Evolutionary conservation across 1,140 invertebrate genomes (phyloP).

Genomic region (Liolophura sinensis): DNA sequence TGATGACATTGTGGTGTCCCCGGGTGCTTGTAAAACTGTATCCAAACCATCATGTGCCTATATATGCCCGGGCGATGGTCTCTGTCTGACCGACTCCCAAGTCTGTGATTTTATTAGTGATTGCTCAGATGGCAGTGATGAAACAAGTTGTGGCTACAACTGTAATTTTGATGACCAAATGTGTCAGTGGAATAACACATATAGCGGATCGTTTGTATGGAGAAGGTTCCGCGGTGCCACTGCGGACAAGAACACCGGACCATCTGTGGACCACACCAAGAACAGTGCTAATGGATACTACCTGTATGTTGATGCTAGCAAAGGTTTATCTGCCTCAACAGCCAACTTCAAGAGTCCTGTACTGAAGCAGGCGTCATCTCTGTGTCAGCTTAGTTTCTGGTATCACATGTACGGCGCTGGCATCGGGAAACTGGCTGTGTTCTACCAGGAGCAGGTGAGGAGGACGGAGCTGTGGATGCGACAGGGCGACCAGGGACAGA

Average conservation of each 20-base stretch:
- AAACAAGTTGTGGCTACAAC: conserved; percentile 34
- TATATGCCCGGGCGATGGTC: conserved; percentile 5
- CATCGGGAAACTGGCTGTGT: conserved; percentile 19
- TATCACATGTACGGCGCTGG: conserved; percentile 41
- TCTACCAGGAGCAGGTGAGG: conserved; percentile 3
- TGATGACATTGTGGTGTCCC: conserved; percentile 38
- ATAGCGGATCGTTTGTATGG: conserved; percentile 52
- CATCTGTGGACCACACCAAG: conserved; percentile 27
- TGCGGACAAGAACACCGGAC: conserved; percentile 12
- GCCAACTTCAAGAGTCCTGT: conserved; percentile 17
- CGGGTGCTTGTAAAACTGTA: conserved; percentile 21
- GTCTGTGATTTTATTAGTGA: conserved; percentile 49
- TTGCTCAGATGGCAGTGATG: conserved; percentile 50
- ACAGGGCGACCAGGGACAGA: conserved; percentile 10
- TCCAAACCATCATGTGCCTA: conserved; percentile 12
- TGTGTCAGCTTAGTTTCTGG: conserved; percentile 22
- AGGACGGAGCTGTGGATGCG: conserved; percentile 5
- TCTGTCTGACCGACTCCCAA: conserved; percentile 30
- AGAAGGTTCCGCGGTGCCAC: conserved; percentile 62
- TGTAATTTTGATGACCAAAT: conserved; percentile 38
- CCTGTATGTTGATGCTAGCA: conserved; percentile 15
- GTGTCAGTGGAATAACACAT: conserved; percentile 21
- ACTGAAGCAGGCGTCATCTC: conserved; percentile 12
- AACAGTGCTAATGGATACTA: conserved; percentile 18
- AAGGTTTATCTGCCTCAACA: conserved; percentile 1